These are phyloP conservation scores for Coboldia fuscipes DNA, from an alignment of 1,140 invertebrate genomes.

Conservation along the genomic window DNA sequence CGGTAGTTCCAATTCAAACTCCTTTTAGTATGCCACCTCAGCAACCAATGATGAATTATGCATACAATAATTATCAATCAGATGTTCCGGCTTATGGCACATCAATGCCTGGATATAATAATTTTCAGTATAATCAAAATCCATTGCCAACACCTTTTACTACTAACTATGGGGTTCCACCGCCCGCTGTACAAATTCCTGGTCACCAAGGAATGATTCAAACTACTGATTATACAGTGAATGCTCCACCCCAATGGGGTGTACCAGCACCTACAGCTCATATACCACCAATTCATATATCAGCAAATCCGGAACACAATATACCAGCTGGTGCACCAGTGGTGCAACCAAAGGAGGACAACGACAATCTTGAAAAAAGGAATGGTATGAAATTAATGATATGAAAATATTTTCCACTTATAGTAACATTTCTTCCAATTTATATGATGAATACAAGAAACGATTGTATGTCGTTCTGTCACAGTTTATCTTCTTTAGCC, in stretches of 20 bases:
- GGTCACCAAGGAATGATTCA: conserved; percentile 6
- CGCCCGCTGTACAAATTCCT: conserved; percentile 6
- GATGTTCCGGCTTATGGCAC: background rate
- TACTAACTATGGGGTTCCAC: conserved; percentile 1
- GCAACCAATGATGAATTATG: conserved; percentile 9
- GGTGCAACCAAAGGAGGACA: conserved; percentile 1
- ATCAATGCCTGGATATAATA: conserved; percentile 3
- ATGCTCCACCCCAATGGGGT: conserved; percentile 9
- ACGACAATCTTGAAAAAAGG: no score
- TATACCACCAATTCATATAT: background rate
- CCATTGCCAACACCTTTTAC: conserved; percentile 9
- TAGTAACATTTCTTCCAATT: no score
- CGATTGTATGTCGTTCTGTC: no score
- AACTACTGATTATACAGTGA: background rate
- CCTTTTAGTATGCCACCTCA: conserved; percentile 10
- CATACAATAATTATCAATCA: conserved; percentile 1
- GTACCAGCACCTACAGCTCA: conserved; percentile 11
- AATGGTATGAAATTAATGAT: no score
- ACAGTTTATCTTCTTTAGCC: no score
- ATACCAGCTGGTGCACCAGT: conserved; percentile 7
- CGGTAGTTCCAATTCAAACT: conserved; percentile 2
- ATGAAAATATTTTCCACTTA: no score
- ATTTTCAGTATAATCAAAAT: background rate
- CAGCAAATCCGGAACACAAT: background rate
- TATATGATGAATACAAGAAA: no score